A percentile compares a stretch with the other conserved stretches of the same genome.
Conservation (phyloP, 2,888 invertebrate genomes). For the Callimorpha dominula region DNA sequence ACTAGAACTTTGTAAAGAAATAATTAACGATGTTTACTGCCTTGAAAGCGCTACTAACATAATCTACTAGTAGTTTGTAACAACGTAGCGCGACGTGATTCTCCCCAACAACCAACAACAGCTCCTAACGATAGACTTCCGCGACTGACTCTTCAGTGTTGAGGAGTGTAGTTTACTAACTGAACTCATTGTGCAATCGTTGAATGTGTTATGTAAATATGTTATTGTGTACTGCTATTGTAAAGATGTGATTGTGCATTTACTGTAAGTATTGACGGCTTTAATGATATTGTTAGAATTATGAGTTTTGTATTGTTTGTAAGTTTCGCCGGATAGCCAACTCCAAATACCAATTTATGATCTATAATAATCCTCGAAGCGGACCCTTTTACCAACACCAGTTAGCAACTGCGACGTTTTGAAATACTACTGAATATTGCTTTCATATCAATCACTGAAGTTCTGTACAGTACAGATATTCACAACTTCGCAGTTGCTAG, state of each 20-base stretch:
- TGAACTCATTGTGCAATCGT: conserved; percentile 14
- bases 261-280: conserved; percentile 68
- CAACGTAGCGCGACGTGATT: background rate
- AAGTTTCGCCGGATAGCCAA: background rate
- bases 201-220: conserved; percentile 19
- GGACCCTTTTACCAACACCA: background rate
- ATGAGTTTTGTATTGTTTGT: conserved; percentile 14
- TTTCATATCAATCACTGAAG: no score
- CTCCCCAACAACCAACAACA: no score
- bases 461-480: no score
- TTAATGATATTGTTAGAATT: conserved; percentile 60
- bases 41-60: background rate
- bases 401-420: no score
- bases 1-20: background rate
- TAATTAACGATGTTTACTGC: background rate
- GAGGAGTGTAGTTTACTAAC: background rate
- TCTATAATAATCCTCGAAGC: background rate
- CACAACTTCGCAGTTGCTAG: no score
- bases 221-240: conserved; percentile 3
- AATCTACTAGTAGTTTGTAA: background rate
- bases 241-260: conserved; percentile 51
- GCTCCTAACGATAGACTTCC: background rate
- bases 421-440: no score
- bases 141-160: background rate
- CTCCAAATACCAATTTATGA: background rate